A percentile compares a stretch with the other conserved stretches of the same genome.
These are phyloP conservation scores for Lateolabrax maculatus DNA, from an alignment of 2,797 vertebrate genomes.

Conservation along the genomic window DNA sequence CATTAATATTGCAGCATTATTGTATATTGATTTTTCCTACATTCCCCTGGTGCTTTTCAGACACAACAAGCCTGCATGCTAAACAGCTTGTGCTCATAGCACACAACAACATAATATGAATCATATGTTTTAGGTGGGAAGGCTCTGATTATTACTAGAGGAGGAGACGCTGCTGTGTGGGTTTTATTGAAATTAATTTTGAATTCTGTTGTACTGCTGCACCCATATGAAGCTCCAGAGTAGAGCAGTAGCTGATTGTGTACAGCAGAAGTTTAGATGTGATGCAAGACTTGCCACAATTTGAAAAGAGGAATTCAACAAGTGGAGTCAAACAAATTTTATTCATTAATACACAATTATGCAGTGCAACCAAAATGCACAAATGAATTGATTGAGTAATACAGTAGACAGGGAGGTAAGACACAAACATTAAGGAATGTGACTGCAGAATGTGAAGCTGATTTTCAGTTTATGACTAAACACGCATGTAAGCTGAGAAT, in stretches of 20 bases:
- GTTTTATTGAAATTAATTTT: constrained; percentile 1
- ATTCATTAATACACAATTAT: neutral
- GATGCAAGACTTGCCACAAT: neutral
- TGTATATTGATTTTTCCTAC: constrained; percentile 72
- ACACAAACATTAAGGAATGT: neutral
- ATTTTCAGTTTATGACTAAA: neutral
- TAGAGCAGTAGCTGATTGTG: neutral
- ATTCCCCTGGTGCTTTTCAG: constrained; percentile 59
- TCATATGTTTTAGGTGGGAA: constrained; percentile 45
- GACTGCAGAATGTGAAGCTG: neutral
- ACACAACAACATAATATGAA: constrained; percentile 41
- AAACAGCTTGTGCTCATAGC: constrained; percentile 48
- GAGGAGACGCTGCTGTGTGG: constrained; percentile 20
- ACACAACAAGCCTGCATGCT: constrained; percentile 67
- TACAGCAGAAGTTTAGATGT: neutral
- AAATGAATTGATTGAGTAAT: neutral
- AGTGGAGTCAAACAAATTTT: neutral
- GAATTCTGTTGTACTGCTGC: neutral
- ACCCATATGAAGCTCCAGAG: constrained; percentile 4
- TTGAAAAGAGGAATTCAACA: neutral
- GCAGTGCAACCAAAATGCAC: neutral
- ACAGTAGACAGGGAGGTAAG: neutral
- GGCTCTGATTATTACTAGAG: constrained; percentile 8
- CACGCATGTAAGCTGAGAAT: neutral
- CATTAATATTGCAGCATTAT: constrained; percentile 71